phyloP scores from a whole-genome alignment of 2,113 vertebrate genomes.

The Pterocles orientalis region DNA sequence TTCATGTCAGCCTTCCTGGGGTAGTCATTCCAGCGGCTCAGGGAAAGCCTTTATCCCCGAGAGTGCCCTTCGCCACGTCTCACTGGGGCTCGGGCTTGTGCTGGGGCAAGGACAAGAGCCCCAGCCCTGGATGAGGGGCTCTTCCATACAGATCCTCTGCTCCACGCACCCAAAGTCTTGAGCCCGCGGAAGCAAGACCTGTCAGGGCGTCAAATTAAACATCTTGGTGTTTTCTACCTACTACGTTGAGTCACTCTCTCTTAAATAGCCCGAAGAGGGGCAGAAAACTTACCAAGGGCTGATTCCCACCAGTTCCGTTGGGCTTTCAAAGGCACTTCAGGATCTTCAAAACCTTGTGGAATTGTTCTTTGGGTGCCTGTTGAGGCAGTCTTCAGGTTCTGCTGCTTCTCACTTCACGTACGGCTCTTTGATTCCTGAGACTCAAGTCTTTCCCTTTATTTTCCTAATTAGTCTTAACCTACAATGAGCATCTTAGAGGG shows the following conservation, averaged over 20 bases:
- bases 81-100: fast-evolving
- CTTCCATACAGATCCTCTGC: not conserved
- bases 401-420: not conserved
- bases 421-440: not conserved
- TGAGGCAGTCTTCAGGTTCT: not conserved
- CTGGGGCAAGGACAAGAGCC: not conserved
- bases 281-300: not conserved
- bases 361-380: not conserved
- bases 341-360: not conserved
- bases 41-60: not conserved
- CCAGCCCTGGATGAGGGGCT: not conserved
- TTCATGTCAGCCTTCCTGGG: not conserved
- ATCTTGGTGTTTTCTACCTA: not conserved
- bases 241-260: not conserved
- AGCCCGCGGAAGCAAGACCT: not conserved
- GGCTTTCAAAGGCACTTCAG: not conserved
- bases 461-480: not conserved
- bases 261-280: not conserved
- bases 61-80: not conserved
- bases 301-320: not conserved
- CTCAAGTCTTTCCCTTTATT: not conserved
- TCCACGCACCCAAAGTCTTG: fast-evolving
- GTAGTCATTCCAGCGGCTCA: fast-evolving
- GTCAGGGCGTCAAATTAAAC: not conserved
- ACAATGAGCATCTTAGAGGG: not conserved